Conservation (phyloP, 2,113 vertebrate species). For the Synodontis membranacea region DNA sequence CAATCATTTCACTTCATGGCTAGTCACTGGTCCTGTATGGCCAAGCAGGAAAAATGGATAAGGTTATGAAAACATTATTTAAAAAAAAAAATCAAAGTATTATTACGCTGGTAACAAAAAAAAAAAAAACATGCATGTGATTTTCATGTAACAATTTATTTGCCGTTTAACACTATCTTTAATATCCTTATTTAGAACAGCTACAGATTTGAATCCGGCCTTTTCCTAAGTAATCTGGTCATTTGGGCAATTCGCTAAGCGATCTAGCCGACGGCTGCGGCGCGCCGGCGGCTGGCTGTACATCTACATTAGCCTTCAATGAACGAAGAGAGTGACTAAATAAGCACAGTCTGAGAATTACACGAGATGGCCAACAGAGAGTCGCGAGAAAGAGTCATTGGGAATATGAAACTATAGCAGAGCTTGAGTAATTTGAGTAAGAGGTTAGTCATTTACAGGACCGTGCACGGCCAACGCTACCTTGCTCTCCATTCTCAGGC, state of each 20-base stretch:
- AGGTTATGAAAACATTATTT: neutral
- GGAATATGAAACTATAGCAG: conserved; percentile 2
- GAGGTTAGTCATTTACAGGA: conserved; percentile 19
- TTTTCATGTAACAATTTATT: neutral
- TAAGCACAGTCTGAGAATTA: conserved; percentile 33
- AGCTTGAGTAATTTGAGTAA: conserved; percentile 25
- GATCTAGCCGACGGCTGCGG: neutral
- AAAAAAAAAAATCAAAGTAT: no score
- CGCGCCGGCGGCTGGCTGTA: neutral
- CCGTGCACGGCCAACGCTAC: conserved; percentile 33
- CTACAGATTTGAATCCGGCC: neutral
- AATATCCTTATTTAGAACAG: neutral
- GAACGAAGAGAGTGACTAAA: conserved; percentile 21
- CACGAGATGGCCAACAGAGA: conserved; percentile 26
- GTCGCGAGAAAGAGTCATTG: neutral
- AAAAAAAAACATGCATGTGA: no score
- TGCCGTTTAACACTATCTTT: neutral
- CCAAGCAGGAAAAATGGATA: neutral
- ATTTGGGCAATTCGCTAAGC: neutral
- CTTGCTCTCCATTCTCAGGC: conserved; percentile 47
- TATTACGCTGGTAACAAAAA: neutral
- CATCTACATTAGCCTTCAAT: conserved; percentile 32
- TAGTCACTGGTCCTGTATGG: neutral
- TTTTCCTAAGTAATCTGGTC: neutral
- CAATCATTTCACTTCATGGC: neutral